phyloP scores from a whole-genome alignment of 2,888 invertebrate genomes.

The Agrochola lychnidis region DNA sequence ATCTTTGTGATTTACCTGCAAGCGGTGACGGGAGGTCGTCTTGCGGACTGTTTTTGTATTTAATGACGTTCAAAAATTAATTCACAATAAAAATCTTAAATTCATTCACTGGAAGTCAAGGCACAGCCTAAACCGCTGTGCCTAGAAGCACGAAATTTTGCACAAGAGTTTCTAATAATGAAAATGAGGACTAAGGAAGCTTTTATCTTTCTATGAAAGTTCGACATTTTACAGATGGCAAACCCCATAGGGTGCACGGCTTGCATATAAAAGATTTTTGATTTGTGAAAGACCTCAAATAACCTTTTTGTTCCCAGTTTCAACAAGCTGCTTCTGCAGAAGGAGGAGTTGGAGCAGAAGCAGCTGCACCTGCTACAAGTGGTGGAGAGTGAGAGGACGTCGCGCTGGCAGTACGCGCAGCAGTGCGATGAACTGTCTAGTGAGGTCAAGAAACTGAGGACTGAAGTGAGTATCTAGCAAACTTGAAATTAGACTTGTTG shows the following conservation, averaged over 20 bases:
- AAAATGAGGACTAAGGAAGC: not conserved
- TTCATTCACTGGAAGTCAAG: too few relatives aligned
- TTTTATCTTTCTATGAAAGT: not conserved
- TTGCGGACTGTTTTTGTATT: not conserved
- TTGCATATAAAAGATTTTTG: not conserved
- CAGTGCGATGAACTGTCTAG: slow-evolving; percentile 97
- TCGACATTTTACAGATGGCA: not conserved
- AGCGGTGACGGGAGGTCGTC: not conserved
- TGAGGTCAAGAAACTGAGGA: slow-evolving; percentile 96
- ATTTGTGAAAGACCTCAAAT: not conserved
- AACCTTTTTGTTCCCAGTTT: slow-evolving; percentile 91
- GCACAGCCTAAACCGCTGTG: too few relatives aligned
- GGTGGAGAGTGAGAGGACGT: slow-evolving; percentile 97
- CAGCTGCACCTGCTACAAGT: slow-evolving; percentile 97
- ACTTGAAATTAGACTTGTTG: not conserved
- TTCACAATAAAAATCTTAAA: too few relatives aligned
- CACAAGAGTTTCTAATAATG: not conserved
- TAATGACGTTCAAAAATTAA: too few relatives aligned
- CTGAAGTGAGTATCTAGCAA: slow-evolving; percentile 92
- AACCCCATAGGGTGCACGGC: too few relatives aligned
- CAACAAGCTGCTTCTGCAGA: slow-evolving; percentile 96
- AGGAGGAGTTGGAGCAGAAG: slow-evolving; percentile 97
- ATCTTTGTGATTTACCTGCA: not conserved
- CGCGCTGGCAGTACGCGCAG: slow-evolving; percentile 98
- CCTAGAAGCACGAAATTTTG: not conserved